Evolutionary conservation across 2,888 invertebrate genomes (phyloP).

Genomic region (Cordylochernes scorpioides): DNA sequence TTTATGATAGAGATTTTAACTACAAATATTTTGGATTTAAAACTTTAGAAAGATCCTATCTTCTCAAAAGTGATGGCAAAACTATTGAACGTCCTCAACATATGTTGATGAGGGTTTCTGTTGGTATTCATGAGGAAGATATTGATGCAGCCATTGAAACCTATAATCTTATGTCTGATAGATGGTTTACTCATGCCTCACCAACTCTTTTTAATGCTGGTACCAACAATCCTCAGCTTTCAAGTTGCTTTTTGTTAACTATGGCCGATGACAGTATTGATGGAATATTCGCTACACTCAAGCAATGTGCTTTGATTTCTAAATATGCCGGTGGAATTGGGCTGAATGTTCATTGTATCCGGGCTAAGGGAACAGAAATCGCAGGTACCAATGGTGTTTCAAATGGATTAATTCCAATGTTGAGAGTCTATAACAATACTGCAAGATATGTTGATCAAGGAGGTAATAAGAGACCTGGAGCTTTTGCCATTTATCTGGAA

Average conservation of each 20-base stretch:
- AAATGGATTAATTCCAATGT: constrained; percentile 84
- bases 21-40: constrained; percentile 99
- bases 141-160: constrained; percentile 78
- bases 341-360: constrained; percentile 75
- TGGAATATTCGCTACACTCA: constrained; percentile 71
- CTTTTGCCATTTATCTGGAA: constrained; percentile 88
- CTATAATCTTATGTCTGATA: constrained; percentile 74
- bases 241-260: constrained; percentile 78
- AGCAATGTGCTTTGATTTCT: constrained; percentile 77
- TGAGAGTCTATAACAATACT: constrained; percentile 79
- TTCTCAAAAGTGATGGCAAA: constrained; percentile 67
- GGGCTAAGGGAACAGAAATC: constrained; percentile 69
- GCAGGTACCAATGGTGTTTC: constrained; percentile 80
- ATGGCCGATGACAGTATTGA: constrained; percentile 86
- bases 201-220: constrained; percentile 90
- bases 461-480: constrained; percentile 82
- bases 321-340: constrained; percentile 95
- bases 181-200: constrained; percentile 90
- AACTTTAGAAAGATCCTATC: constrained; percentile 79
- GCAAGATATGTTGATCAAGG: constrained; percentile 93
- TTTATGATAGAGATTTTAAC: constrained; percentile 82
- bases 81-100: constrained; percentile 72
- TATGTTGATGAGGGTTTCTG: constrained; percentile 88
- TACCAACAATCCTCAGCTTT: constrained; percentile 65
- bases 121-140: constrained; percentile 84